Conservation (phyloP, 2,113 vertebrate species). For the Bos taurus region DNA sequence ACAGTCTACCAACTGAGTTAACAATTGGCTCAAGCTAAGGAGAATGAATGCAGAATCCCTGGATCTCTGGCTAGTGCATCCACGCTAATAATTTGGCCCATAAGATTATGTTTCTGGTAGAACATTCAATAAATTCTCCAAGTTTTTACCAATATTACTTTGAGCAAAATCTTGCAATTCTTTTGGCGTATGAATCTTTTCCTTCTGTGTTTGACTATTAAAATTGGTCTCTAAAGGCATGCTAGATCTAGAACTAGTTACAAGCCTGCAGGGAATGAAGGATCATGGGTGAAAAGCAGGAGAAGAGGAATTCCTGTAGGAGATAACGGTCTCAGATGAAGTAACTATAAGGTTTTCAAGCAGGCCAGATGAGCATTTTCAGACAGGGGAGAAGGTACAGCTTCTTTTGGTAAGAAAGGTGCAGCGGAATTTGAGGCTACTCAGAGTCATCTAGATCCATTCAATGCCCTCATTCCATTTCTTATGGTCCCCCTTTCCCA, state of each 20-base stretch:
- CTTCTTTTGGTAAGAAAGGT: neutral
- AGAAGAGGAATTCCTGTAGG: neutral
- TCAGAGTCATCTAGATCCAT: neutral
- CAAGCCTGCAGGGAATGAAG: neutral
- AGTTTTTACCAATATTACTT: constrained; percentile 12
- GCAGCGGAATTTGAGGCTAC: neutral
- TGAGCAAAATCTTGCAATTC: constrained; percentile 4
- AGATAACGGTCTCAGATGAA: neutral
- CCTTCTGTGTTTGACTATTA: neutral
- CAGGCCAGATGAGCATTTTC: neutral
- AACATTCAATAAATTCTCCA: neutral
- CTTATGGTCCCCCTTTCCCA: neutral
- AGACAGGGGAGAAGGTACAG: neutral
- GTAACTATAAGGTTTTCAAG: neutral
- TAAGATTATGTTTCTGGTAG: neutral
- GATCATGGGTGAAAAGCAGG: neutral
- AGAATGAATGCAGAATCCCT: neutral
- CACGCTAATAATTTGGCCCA: neutral
- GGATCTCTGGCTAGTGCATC: neutral
- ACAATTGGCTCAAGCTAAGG: neutral
- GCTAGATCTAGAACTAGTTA: neutral
- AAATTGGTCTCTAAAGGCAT: neutral
- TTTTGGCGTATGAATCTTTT: neutral
- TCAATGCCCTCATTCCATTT: neutral
- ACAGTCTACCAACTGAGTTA: neutral